A percentile compares a stretch with the other conserved stretches of the same genome.
Evolutionary conservation across 2,888 invertebrate genomes (phyloP).

Genomic region (Bembecia ichneumoniformis): DNA sequence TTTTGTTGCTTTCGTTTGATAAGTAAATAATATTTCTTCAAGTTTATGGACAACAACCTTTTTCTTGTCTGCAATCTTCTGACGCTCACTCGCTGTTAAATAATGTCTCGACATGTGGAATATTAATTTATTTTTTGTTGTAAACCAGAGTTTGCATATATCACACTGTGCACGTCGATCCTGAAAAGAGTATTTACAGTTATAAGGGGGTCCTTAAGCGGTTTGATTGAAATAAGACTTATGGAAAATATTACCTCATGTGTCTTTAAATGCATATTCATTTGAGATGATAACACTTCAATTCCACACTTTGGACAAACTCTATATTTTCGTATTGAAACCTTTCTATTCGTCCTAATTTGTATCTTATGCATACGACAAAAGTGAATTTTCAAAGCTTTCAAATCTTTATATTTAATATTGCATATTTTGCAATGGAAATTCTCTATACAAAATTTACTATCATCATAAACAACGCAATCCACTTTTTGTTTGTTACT

Average conservation of each 20-base stretch:
- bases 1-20: no score
- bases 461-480: conserved; percentile 6
- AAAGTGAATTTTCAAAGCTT: conserved; percentile 33
- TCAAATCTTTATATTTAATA: conserved; percentile 22
- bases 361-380: conserved; percentile 21
- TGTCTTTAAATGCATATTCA: no score
- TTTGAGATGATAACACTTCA: no score
- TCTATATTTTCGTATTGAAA: no score
- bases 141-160: conserved; percentile 22
- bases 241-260: no score
- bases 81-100: not conserved
- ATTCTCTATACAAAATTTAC: conserved; percentile 30
- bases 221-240: no score
- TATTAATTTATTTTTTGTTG: conserved; percentile 12
- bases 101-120: conserved; percentile 23
- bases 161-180: conserved; percentile 18
- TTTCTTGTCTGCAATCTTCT: not conserved
- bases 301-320: no score
- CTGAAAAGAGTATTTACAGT: conserved; percentile 7
- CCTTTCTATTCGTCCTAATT: conserved; percentile 7
- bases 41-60: not conserved
- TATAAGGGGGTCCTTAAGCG: no score
- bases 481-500: not conserved
- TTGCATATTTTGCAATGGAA: conserved; percentile 39
- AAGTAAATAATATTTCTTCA: no score